Conservation (phyloP, 2,888 invertebrate genomes). For the Amphipoea oculea region DNA sequence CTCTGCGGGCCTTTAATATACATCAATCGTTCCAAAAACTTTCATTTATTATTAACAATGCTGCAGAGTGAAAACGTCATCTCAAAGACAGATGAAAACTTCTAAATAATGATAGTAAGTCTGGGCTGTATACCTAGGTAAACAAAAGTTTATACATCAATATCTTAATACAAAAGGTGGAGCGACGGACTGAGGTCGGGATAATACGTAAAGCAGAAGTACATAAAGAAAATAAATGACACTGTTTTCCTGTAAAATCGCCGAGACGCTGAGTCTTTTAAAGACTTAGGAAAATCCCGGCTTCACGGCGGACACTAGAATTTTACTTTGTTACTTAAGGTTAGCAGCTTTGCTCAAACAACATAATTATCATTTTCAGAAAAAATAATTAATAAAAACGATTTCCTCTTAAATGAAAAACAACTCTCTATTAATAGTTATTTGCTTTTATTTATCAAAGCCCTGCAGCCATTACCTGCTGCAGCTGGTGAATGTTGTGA, state of each 20-base stretch:
- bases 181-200: conserved; percentile 28
- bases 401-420: conserved; percentile 11
- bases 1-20: conserved; percentile 34
- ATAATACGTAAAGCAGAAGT: conserved; percentile 45
- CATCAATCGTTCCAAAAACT: conserved; percentile 29
- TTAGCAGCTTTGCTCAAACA: conserved; percentile 34
- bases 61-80: conserved; percentile 26
- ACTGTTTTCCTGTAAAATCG: conserved; percentile 50
- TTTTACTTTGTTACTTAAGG: conserved; percentile 49
- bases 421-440: conserved; percentile 17
- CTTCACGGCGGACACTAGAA: conserved; percentile 36
- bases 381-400: background rate
- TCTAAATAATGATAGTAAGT: conserved; percentile 23
- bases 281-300: conserved; percentile 52
- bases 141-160: conserved; percentile 42
- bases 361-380: conserved; percentile 7
- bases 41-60: conserved; percentile 27
- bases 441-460: conserved; percentile 25
- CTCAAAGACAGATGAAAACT: conserved; percentile 43
- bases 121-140: conserved; percentile 9
- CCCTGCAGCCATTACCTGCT: conserved; percentile 5
- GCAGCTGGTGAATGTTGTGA: conserved; percentile 36
- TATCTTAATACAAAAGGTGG: conserved; percentile 35
- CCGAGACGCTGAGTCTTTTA: conserved; percentile 47
- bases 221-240: conserved; percentile 56